phyloP scores from a whole-genome alignment of 2,113 vertebrate species.

The Fulica atra region DNA sequence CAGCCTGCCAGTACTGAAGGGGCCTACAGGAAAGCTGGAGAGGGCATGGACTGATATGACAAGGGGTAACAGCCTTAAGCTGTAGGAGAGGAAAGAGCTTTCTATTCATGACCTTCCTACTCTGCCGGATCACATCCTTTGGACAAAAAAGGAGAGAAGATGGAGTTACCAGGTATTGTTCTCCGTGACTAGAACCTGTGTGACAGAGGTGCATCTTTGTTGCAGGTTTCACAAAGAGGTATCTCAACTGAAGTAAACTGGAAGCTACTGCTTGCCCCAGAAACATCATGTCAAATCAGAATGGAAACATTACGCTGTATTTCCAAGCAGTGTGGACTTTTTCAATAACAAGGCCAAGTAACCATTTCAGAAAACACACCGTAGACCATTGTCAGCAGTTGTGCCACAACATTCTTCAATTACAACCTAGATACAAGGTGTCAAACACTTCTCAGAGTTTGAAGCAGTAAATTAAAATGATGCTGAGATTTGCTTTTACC shows the following conservation, averaged over 20 bases:
- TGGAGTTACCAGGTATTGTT: background rate
- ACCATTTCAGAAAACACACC: background rate
- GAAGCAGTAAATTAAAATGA: background rate
- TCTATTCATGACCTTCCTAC: background rate
- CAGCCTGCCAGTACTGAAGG: too few species aligned
- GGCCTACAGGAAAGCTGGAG: too few species aligned
- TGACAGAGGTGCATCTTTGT: background rate
- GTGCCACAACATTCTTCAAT: background rate
- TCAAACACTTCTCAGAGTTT: background rate
- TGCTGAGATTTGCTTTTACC: background rate
- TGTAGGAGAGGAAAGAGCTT: background rate
- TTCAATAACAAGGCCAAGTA: background rate
- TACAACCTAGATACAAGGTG: background rate
- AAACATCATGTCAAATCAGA: background rate
- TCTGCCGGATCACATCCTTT: background rate
- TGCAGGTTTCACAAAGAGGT: background rate
- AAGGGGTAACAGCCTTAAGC: too few species aligned
- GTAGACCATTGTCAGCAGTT: background rate
- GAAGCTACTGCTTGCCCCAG: background rate
- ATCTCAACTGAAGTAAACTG: background rate
- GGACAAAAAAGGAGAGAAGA: background rate
- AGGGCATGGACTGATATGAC: too few species aligned
- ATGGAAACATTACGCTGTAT: background rate
- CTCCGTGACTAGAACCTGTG: background rate
- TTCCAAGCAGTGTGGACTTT: background rate